phyloP scores from a whole-genome alignment of 2,888 invertebrate species.

The Chaetoderma sp. region DNA sequence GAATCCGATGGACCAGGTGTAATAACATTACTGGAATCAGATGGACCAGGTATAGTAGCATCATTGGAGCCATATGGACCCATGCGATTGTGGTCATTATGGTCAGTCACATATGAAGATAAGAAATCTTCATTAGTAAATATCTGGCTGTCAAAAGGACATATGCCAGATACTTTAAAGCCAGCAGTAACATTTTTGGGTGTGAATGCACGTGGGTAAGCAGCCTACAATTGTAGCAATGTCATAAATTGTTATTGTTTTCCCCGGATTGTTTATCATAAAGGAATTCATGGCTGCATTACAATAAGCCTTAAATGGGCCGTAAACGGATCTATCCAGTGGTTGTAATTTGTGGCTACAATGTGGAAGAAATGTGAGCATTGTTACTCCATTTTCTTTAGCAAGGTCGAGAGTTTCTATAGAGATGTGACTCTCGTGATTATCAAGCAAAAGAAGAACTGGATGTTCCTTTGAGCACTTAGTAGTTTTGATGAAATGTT shows the following conservation, averaged over 20 bases:
- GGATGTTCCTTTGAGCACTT: constrained; percentile 43
- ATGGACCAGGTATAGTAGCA: too few species aligned
- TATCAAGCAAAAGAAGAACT: constrained; percentile 50
- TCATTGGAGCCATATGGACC: too few species aligned
- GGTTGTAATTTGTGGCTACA: constrained; percentile 69
- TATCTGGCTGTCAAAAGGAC: constrained; percentile 46
- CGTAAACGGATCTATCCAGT: constrained; percentile 64
- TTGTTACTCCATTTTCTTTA: constrained; percentile 60
- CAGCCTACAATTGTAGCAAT: constrained; percentile 38
- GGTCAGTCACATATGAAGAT: constrained; percentile 13
- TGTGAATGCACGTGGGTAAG: constrained; percentile 29
- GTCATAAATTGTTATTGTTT: constrained; percentile 65
- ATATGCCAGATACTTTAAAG: constrained; percentile 64
- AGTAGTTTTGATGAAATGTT: constrained; percentile 48
- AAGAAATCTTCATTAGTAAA: background rate
- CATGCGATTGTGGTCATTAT: too few species aligned
- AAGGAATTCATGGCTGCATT: constrained; percentile 50
- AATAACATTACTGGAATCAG: too few species aligned
- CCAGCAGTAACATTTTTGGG: constrained; percentile 62
- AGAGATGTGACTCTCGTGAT: constrained; percentile 50
- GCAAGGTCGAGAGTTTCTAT: constrained; percentile 47
- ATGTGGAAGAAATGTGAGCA: constrained; percentile 65
- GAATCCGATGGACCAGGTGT: too few species aligned
- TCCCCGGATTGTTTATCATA: constrained; percentile 59
- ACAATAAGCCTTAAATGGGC: constrained; percentile 61